Evolutionary conservation across 2,888 invertebrate species (phyloP), one percentile per base, ranked within the genome.

Genomic region (Odontomyia ornata): DNA sequence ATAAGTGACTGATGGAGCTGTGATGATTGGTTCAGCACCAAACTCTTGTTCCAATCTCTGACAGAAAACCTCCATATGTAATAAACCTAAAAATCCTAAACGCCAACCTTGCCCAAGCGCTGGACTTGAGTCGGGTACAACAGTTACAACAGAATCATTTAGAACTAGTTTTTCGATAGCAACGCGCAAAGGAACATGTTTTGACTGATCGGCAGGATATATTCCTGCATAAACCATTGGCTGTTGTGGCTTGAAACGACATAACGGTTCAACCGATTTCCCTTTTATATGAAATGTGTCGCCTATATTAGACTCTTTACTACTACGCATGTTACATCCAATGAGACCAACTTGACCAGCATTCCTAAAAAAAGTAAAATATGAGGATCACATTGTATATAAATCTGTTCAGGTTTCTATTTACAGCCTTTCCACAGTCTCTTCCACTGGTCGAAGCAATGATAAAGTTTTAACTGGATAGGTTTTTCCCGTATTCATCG

Each of bases 261-360:
- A 21, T 73, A 93, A 84, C 1, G 91, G 87, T 80, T 91, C 89
- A 0, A 93, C 90, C 0, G 86, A 83, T 1, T 81, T 80, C 4
- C 84, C 81, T 80, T 89, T 89, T 23, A 89, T 84, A 83, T 91
- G 88, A 57, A 94, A 86, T 0, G 95, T 95, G 82, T 95, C 95
- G 0, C 95, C 95, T 76, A 95, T 91, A 77, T 89, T 85, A 1
- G 93, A 92, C 84, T 95, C 94, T 80, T 90, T 89, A 56, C 91
- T 90, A 56, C 90, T 90, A 79, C 92, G 89, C 91, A 96, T 95
- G 81, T 93, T 93, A 82, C 94, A 94, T 1, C 91, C 91, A 78
- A 99, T 87, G 84, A 95, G 93, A 5, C 98, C 98, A 80, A 98
- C 97, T 89, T 99, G 98, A 1, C 99, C 99, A 67, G 97, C 96